Evolutionary conservation across 1,140 invertebrate species (phyloP).

Genomic region (Ceratina japonica): DNA sequence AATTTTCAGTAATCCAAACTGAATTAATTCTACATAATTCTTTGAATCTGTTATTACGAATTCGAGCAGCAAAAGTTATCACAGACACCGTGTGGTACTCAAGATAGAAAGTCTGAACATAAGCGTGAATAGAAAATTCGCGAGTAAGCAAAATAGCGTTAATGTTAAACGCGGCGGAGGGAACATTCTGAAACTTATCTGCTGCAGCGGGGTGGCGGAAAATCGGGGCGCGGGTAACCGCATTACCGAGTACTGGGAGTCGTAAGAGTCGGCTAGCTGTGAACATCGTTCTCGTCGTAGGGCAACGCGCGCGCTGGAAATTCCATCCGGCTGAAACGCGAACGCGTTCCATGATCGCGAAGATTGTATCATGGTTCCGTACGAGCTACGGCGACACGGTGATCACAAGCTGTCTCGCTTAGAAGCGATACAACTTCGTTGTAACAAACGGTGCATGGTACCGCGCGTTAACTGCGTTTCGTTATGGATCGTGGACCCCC

Average conservation of each 20-base stretch:
- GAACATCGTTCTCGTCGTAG: constrained; percentile 4
- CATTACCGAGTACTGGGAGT: not conserved
- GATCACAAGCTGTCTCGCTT: constrained; percentile 3
- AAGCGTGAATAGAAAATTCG: not conserved
- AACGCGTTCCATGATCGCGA: constrained; percentile 8
- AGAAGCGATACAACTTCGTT: not conserved
- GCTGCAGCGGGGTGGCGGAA: not conserved
- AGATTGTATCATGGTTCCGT: constrained; percentile 7
- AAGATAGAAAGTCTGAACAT: not conserved
- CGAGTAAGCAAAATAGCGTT: no score
- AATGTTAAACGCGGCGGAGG: not conserved
- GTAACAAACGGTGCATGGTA: not conserved
- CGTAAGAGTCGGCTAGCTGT: not conserved
- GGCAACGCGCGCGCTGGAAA: not conserved
- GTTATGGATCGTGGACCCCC: no score
- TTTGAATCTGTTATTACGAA: not conserved
- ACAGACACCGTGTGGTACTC: not conserved
- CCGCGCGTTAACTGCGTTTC: not conserved
- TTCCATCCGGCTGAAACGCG: constrained; percentile 26
- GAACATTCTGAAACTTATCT: constrained; percentile 7
- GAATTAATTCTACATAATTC: no score
- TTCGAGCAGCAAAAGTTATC: not conserved
- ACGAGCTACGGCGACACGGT: not conserved
- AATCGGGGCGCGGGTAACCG: constrained; percentile 6
- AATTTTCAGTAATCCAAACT: no score